Evolutionary conservation across 2,797 vertebrate species (phyloP), one percentile per base, ranked within the genome.

Genomic region (Acanthurus tractus): DNA sequence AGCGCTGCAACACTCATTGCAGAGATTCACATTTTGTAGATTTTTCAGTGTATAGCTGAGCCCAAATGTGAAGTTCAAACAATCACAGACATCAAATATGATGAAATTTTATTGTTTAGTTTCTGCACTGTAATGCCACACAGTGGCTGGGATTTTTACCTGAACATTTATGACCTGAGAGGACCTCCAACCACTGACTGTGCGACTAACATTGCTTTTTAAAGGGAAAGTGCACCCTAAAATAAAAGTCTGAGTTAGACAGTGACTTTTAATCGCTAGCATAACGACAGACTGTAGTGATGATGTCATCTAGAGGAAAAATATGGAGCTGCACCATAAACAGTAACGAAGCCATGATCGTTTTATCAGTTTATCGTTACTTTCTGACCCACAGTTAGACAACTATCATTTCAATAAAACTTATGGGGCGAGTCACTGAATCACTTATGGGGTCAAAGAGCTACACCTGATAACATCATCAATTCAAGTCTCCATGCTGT

Each of bases 231-330:
- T 14, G 46, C 22, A n/a, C 1, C 6, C 11, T 44, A 11, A 65
- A 78, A 76, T 56, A 82, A 29, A 12, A 68, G 74, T 73, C 52
- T 78, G 42, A 53, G 55, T n/a, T 38, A 8, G 38, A 13, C 11
- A 29, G n/a, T 23, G 53, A 40, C 56, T 68, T 50, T 52, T 13
- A 66, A 73, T 56, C 12, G 53, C 29, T 14, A 11, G 9, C 50
- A 46, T 0, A 57, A 17, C 58, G 18, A 57, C 8, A 65, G 15
- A 22, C 23, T 62, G 40, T 54, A 25, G 54, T 36, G 17, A 38
- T 67, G 25, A 72, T 68, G 36, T 77, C 49, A 65, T 23, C 1
- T 5, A 12, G 12, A 56, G 25, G 29, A 40, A 63, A 56, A 59
- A 69, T 40, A 69, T 50, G 44, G 10, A 52, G 61, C 25, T 5